Evolutionary conservation across 92 coral and sea anemone genomes (phyloP), one percentile per base, ranked within the genome.

Genomic region (Phenganax stokvisi): DNA sequence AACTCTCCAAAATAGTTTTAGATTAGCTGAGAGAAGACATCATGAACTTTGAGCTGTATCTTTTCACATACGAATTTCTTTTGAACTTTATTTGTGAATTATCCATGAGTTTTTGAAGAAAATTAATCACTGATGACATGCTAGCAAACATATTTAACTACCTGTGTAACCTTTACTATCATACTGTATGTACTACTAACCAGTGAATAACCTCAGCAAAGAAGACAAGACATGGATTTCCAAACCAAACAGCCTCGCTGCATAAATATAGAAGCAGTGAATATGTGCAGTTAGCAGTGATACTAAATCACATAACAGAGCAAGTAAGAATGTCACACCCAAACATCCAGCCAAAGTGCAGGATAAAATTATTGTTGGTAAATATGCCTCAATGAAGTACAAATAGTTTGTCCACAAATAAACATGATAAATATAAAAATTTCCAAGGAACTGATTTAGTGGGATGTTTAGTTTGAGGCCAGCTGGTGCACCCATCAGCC

Each of bases 231-330:
- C 91, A 85, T 92, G 86, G 5, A 96, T 72, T 79, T 96, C 97
- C 62, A 92, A 84, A 59, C 91, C 85, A 82, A 92, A 96, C 64
- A 96, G 85, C 60, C 96, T 87, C 16, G 99, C 97, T 55, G 99
- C 99, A 89, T 96, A 96, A 79, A 92, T 97, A 70, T 96, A 96
- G 84, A 96, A 96, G 70, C 97, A 96, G 87, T 96, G 92, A 70
- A 96, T 92, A 44, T 96, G 97, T 9, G 92, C 86, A 0, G 97
- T 96, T 10, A 96, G 83, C 9, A 92, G 82, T 1, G 97, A 92
- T 75, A 92, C 61, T 62, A 96, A 86, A 72, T 96, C 99, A 6
- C 96, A 92, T 60, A 88, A 89, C 80, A 96, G 65, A 0, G 97
- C 84, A 56, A 96, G 56, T 83, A 92, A 67, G 76, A 96, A 96